Evolutionary conservation across 2,797 vertebrate genomes (phyloP).

Genomic region (Carcharodon carcharias): DNA sequence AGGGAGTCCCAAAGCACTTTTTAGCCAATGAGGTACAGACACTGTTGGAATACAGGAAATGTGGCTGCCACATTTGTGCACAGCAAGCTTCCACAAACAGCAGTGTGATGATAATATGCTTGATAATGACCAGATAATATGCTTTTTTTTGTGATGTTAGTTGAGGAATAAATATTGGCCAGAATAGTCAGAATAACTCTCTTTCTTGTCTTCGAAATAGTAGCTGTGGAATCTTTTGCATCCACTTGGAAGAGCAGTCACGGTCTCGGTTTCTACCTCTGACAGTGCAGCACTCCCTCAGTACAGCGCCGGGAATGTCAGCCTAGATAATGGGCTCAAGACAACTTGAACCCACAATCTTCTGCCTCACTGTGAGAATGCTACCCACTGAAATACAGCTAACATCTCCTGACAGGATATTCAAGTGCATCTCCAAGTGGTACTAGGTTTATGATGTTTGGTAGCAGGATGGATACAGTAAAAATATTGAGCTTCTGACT

Average conservation of each 20-base stretch:
- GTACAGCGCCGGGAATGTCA: too few relatives aligned
- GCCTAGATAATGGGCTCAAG: neutral
- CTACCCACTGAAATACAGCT: neutral
- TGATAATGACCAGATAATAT: neutral
- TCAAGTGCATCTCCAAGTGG: neutral
- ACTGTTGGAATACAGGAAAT: neutral
- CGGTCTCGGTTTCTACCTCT: neutral
- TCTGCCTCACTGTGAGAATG: neutral
- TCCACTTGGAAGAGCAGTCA: neutral
- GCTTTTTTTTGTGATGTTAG: neutral
- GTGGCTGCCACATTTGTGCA: neutral
- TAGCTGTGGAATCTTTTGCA: neutral
- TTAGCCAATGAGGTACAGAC: neutral
- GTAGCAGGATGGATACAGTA: neutral
- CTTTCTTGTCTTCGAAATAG: neutral
- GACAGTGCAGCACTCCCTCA: neutral
- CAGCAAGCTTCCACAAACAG: neutral
- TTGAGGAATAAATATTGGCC: neutral
- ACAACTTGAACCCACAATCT: neutral
- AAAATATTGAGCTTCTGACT: neutral
- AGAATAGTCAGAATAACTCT: neutral
- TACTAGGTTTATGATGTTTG: neutral
- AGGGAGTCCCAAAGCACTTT: neutral
- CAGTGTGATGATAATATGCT: neutral
- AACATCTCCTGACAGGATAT: neutral